Conservation (phyloP, 2,888 invertebrate species). For the Tupiocoris notatus region DNA sequence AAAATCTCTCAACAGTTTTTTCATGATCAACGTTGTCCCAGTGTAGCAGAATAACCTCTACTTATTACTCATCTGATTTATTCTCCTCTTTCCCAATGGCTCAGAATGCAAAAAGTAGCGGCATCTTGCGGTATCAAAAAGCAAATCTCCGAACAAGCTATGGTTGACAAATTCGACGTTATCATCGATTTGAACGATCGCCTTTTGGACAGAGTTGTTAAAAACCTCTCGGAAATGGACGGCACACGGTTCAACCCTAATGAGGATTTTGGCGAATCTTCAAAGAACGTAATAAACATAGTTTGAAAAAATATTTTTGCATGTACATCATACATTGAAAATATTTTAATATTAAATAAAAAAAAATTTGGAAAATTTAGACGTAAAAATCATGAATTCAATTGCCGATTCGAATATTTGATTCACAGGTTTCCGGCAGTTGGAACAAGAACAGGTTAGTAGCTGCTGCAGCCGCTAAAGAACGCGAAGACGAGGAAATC, state of each 20-base stretch:
- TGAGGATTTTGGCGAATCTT: slow-evolving; percentile 34
- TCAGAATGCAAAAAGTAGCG: slow-evolving; percentile 59
- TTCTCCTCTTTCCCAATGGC: neutral
- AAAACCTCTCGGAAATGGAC: slow-evolving; percentile 43
- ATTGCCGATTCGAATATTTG: too few species aligned
- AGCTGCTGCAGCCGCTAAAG: slow-evolving; percentile 35
- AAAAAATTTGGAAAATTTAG: too few species aligned
- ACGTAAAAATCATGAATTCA: too few species aligned
- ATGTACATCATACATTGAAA: too few species aligned
- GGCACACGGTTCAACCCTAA: slow-evolving; percentile 40
- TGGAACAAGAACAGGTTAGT: slow-evolving; percentile 43
- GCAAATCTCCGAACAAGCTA: slow-evolving; percentile 54
- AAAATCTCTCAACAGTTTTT: too few species aligned
- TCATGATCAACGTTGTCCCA: neutral
- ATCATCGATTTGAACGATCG: slow-evolving; percentile 45
- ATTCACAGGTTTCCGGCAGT: slow-evolving; percentile 35
- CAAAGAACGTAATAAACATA: slow-evolving; percentile 36
- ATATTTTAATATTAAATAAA: too few species aligned
- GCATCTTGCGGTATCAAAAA: slow-evolving; percentile 59
- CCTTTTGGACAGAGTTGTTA: slow-evolving; percentile 44
- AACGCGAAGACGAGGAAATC: slow-evolving; percentile 51
- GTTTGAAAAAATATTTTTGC: too few species aligned
- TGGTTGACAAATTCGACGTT: slow-evolving; percentile 37
- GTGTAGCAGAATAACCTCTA: too few species aligned
- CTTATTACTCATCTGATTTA: too few species aligned